Evolutionary conservation across 2,797 vertebrate genomes (phyloP).

Genomic region (Decapterus maruadsi): DNA sequence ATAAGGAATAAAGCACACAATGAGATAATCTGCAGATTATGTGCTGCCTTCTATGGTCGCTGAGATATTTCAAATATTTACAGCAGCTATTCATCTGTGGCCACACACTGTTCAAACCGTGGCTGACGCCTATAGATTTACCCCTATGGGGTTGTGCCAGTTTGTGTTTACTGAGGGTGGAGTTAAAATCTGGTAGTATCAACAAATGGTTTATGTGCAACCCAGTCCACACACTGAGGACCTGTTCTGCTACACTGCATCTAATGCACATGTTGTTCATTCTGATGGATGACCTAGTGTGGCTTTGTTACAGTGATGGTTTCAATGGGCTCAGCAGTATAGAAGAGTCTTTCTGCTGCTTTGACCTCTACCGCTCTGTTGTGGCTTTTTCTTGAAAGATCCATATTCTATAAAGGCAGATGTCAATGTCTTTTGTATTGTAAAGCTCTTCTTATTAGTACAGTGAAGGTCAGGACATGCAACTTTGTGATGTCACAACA

Average conservation of each 20-base stretch:
- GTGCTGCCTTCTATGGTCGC: slow-evolving; percentile 10
- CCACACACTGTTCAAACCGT: slow-evolving; percentile 36
- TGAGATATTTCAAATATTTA: slow-evolving; percentile 44
- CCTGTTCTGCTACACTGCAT: neutral
- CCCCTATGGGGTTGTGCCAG: slow-evolving; percentile 26
- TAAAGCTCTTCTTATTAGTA: too few species aligned
- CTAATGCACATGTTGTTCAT: slow-evolving; percentile 3
- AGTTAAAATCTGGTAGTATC: slow-evolving; percentile 13
- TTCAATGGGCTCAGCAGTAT: neutral
- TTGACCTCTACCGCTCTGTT: too few species aligned
- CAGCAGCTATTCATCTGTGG: slow-evolving; percentile 53
- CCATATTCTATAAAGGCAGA: too few species aligned
- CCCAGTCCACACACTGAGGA: neutral
- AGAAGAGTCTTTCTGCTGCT: too few species aligned
- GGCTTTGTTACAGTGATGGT: neutral
- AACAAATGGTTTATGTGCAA: slow-evolving; percentile 10
- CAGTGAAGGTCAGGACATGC: too few species aligned
- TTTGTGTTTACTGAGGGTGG: slow-evolving; percentile 56
- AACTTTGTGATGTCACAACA: too few species aligned
- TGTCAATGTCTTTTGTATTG: too few species aligned
- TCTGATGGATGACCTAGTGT: neutral
- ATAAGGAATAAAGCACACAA: neutral
- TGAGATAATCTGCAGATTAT: slow-evolving; percentile 22
- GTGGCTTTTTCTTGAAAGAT: too few species aligned
- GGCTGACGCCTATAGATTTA: slow-evolving; percentile 44